Conservation (phyloP, 2,113 vertebrate species). For the Oxyruncus cristatus region DNA sequence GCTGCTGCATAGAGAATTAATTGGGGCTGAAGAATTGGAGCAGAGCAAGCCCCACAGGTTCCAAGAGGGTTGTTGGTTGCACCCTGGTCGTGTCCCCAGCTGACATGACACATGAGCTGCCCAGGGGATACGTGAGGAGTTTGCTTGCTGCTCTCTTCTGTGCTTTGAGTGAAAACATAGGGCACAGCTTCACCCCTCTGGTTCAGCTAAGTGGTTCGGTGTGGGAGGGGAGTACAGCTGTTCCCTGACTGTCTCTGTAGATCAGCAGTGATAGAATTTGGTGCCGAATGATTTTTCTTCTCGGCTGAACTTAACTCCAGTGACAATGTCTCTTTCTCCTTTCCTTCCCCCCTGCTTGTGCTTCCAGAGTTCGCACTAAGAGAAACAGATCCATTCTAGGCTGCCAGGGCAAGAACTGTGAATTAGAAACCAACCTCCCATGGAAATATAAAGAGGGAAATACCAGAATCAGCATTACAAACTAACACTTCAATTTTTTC, state of each 20-base stretch:
- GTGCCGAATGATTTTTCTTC: not conserved
- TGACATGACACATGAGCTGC: not conserved
- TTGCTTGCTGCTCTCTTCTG: not conserved
- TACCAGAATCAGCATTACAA: not conserved
- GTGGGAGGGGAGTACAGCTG: not conserved
- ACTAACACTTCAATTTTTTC: not conserved
- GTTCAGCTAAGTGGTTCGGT: not conserved
- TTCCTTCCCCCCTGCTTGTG: not conserved
- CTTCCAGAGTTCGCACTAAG: not conserved
- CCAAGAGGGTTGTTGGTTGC: not conserved
- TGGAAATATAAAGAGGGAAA: not conserved
- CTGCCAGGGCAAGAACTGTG: not conserved
- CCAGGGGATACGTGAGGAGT: not conserved
- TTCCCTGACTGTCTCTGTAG: fast-evolving
- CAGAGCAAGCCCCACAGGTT: not conserved
- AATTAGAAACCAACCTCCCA: not conserved
- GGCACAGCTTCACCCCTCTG: not conserved
- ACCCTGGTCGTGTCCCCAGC: not conserved
- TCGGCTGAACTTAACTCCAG: not conserved
- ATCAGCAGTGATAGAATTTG: not conserved
- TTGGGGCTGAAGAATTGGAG: not conserved
- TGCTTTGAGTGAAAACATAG: not conserved
- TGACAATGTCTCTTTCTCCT: not conserved
- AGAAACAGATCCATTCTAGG: not conserved
- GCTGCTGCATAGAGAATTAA: not conserved